phyloP scores from a whole-genome alignment of 1,140 invertebrate genomes.

The Ostrea denselamellosa region DNA sequence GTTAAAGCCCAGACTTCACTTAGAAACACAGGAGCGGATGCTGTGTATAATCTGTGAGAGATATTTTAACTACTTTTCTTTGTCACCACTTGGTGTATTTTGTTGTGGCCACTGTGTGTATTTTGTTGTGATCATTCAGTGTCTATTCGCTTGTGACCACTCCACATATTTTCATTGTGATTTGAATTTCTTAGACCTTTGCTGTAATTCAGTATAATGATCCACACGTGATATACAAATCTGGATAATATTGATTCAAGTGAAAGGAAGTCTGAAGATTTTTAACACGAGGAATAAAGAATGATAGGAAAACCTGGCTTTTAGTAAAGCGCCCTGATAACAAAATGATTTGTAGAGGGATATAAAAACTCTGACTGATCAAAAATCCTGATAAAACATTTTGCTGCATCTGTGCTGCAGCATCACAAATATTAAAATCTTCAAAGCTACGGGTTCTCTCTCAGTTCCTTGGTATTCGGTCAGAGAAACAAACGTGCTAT shows the following conservation, averaged over 20 bases:
- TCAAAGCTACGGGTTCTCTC: neutral
- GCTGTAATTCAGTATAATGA: neutral
- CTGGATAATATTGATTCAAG: neutral
- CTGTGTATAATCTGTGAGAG: no score
- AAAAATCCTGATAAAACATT: constrained; percentile 8
- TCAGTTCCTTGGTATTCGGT: neutral
- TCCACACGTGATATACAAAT: neutral
- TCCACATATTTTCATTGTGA: no score
- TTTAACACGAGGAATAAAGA: neutral
- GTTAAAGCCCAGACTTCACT: neutral
- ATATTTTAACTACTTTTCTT: no score
- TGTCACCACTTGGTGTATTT: no score
- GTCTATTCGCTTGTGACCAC: no score
- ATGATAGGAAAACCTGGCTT: constrained; percentile 1
- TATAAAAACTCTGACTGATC: constrained; percentile 16
- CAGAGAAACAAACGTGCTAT: neutral
- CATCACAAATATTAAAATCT: constrained; percentile 20
- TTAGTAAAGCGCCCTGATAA: constrained; percentile 11
- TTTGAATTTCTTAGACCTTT: no score
- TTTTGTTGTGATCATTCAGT: no score
- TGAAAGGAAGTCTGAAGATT: neutral
- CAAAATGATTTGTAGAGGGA: constrained; percentile 2
- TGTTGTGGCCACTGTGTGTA: no score
- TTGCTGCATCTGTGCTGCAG: constrained; percentile 9
- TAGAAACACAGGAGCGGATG: no score